Conservation (phyloP, 2,113 vertebrate species). For the Pyrgilauda ruficollis region DNA sequence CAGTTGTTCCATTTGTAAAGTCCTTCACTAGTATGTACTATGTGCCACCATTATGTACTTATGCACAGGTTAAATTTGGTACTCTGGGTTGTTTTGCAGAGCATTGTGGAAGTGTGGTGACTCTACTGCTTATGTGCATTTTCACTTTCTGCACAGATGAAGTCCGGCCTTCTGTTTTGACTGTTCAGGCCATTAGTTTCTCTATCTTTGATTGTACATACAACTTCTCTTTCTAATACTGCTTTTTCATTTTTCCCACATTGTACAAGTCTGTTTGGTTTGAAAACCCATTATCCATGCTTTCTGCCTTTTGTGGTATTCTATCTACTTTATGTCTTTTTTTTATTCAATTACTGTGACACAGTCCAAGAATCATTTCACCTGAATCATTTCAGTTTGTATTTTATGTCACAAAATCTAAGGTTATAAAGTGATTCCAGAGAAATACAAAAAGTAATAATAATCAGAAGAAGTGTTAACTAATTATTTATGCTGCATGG, state of each 20-base stretch:
- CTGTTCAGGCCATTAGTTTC: not conserved
- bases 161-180: not conserved
- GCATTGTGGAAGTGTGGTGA: not conserved
- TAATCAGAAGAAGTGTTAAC: not conserved
- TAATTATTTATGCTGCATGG: not conserved
- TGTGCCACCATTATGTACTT: fast-evolving
- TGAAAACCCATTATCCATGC: not conserved
- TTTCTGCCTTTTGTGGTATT: not conserved
- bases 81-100: fast-evolving
- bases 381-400: not conserved
- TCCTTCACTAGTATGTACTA: not conserved
- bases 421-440: not conserved
- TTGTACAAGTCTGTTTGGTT: not conserved
- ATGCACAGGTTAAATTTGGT: not conserved
- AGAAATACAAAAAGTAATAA: not conserved
- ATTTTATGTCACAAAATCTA: not conserved
- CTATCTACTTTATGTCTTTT: not conserved
- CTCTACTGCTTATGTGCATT: not conserved
- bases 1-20: not conserved
- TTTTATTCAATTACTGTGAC: not conserved
- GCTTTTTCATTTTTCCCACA: not conserved
- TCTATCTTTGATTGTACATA: not conserved
- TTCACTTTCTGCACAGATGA: not conserved
- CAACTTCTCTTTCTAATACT: not conserved
- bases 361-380: not conserved